A percentile compares a stretch with the other conserved stretches of the same genome.
Conservation (phyloP, 1,140 invertebrate genomes). For the Brachionus sp. region DNA sequence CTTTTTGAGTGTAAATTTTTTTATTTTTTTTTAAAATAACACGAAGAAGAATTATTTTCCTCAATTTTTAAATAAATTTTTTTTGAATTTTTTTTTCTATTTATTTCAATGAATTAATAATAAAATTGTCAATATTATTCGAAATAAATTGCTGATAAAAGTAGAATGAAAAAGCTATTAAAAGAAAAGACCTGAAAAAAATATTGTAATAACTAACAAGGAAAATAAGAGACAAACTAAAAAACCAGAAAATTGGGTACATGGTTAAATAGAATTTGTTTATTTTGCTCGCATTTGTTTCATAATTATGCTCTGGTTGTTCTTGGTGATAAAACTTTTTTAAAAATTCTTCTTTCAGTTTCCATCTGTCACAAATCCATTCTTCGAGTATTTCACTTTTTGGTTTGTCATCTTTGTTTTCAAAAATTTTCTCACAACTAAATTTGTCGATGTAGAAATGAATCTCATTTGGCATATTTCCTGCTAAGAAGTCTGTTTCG, state of each 20-base stretch:
- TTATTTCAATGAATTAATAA: background rate
- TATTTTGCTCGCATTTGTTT: background rate
- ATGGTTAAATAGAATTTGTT: background rate
- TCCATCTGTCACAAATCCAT: constrained; percentile 25
- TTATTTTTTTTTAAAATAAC: background rate
- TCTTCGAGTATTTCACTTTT: background rate
- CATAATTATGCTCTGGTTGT: background rate
- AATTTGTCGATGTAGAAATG: constrained; percentile 30
- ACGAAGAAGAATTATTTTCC: background rate
- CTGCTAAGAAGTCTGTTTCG: background rate
- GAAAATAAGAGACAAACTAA: background rate
- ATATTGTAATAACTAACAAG: background rate
- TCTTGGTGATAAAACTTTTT: constrained; percentile 4
- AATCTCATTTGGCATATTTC: constrained; percentile 28
- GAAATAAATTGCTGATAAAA: constrained; percentile 24
- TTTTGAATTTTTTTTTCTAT: background rate
- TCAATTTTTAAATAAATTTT: background rate
- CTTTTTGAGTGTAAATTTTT: background rate
- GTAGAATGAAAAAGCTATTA: background rate
- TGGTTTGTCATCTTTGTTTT: background rate
- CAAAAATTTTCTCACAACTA: constrained; percentile 2
- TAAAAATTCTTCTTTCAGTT: constrained; percentile 31
- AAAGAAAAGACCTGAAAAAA: background rate
- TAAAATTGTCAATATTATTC: constrained; percentile 12
- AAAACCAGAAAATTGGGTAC: background rate